Evolutionary conservation across 2,797 vertebrate genomes (phyloP), one percentile per base, ranked within the genome.

Genomic region (Etheostoma nigrum): DNA sequence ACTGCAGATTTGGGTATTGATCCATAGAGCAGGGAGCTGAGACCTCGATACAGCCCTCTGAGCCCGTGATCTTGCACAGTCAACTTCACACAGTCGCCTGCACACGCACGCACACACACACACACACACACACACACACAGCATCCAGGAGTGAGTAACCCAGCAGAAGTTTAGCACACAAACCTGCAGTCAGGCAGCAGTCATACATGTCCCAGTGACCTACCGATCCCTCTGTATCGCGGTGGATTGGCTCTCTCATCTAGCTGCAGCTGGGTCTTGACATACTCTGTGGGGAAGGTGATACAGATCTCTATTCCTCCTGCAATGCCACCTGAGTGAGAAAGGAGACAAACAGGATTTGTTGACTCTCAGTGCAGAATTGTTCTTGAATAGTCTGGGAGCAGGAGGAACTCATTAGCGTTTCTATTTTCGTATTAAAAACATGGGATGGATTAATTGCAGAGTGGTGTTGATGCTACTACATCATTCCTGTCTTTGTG

Each of bases 1-100:
- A 96, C 93, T 52, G 95, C 95, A 78, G 95, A 95, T 80, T 96
- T 96, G 40, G 95, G 94, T 84, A 96, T 96, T n/a, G 96, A 96
- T 67, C 94, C 94, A 23, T 95, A 95, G 4, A 96, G 93, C 78
- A 96, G 85, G 45, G 95, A 95, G 92, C 96, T 96, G 57, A 96
- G 94, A 13, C 95, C 96, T 77, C 96, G 91, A 68, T 96, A 95
- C 73, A 95, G 88, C n/a, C 95, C 95, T 89, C 94, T 90, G 57
- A 96, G 90, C 4, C 95, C 93, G n/a, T 96, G 95, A 74, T 96
- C 93, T 87, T 95, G 94, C 76, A 96, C 92, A 0, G 94, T 96
- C 86, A 96, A 72, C 89, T 87, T 95, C 78, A 96, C 94, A 79
- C 95, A 96, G 84, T 96, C 95, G 18, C 95, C 95, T 96, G 79